phyloP scores from a whole-genome alignment of 53 echinoderm and acorn worm species.

The Luidia sarsii region DNA sequence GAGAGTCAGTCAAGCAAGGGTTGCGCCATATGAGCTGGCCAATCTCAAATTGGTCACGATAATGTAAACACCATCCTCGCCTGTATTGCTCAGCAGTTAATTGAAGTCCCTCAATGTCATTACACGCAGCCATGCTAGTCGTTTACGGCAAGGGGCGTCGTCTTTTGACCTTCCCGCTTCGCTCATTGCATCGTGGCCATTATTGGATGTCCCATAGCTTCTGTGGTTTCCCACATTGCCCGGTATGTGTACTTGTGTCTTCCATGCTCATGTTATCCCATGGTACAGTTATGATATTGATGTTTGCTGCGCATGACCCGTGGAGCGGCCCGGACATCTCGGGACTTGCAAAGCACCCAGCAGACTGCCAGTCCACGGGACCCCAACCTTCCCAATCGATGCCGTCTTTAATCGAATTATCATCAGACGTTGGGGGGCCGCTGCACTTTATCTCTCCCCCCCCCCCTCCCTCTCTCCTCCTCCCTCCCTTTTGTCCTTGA shows the following conservation, averaged over 20 bases:
- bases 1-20: conserved; percentile 16
- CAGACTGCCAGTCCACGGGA: no score
- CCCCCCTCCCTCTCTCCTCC: neutral
- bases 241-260: neutral
- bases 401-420: conserved; percentile 43
- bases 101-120: no score
- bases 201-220: no score
- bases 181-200: no score
- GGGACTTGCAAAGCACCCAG: no score
- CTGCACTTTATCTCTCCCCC: conserved; percentile 19
- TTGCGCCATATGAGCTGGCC: neutral
- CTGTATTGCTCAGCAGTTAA: no score
- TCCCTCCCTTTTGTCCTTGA: no score
- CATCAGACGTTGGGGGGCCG: conserved; percentile 10
- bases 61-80: conserved; percentile 45
- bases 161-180: no score
- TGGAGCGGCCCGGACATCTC: neutral
- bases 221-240: conserved; percentile 16
- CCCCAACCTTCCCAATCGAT: no score
- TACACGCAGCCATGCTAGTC: no score
- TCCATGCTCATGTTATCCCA: conserved; percentile 3
- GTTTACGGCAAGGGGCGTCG: no score
- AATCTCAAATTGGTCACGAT: no score
- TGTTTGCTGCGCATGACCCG: neutral
- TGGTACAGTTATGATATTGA: conserved; percentile 18